Evolutionary conservation across 1,140 invertebrate genomes (phyloP), one percentile per base, ranked within the genome.

Genomic region (Ruditapes philippinarum): DNA sequence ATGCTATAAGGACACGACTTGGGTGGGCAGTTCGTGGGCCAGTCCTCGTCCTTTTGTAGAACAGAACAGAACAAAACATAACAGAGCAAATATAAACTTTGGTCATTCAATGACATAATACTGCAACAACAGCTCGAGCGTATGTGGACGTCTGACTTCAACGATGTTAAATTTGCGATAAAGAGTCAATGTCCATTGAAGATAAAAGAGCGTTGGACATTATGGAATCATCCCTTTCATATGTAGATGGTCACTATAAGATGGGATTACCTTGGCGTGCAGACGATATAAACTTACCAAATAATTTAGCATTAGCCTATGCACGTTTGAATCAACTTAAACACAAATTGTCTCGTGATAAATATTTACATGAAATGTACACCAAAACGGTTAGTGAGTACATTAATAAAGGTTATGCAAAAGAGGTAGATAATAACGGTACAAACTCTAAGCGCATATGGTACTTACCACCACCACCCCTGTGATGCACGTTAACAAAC

Each of bases 391-490:
- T 82, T 22, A 82, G 25, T 40, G 42, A 45, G 1, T 36, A 36
- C 19, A 81, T 81, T 9, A 22, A 60, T 4, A 57, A 62, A 28
- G 79, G 51, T 9, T 25, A 81, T 81, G 79, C 79, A 38, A 17
- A 49, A 11, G 14, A n/a, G 33, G 79, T 60, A 54, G 51, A 40
- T 25, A 36, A 19, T 12, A 31, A n/a, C 36, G n/a, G 19, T n/a
- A 17, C 4, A 12, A 9, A 17, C 25, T 28, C 28, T 12, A 22
- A 31, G n/a, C n/a, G 38, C 19, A 36, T 54, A 49, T 90, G 89
- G 89, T 86, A 90, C 45, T 11, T 90, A 19, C 89, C 89, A n/a
- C n/a, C 11, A 73, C 80, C 38, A 73, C 78, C 42, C 14, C 19
- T 7, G 82, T 89, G 42, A 49, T 14, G 3, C 1, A 78, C 40